Evolutionary conservation across 2,888 invertebrate species (phyloP).

Genomic region (Colletes collaris): DNA sequence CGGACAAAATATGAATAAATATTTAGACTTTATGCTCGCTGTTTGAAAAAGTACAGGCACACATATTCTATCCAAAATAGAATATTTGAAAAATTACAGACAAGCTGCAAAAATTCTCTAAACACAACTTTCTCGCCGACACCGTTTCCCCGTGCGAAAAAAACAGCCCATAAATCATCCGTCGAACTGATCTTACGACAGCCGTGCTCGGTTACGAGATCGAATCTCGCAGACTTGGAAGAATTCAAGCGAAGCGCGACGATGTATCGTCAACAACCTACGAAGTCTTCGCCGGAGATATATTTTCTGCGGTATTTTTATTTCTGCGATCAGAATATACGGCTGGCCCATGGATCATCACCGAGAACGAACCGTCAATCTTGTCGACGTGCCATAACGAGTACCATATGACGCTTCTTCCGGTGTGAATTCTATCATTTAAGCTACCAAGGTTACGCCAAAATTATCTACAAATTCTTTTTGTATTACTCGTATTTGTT

Average conservation of each 20-base stretch:
- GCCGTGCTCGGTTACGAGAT: neutral
- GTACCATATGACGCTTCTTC: slow-evolving; percentile 30
- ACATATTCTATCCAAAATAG: no score
- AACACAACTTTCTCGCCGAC: no score
- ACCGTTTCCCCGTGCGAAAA: neutral
- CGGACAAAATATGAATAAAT: no score
- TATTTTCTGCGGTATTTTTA: neutral
- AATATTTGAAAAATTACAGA: no score
- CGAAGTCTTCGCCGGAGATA: neutral
- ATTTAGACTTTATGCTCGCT: no score
- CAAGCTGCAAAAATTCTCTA: neutral
- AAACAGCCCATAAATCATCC: slow-evolving; percentile 11
- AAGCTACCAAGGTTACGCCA: neutral
- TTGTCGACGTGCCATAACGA: slow-evolving; percentile 20
- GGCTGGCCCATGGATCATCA: neutral
- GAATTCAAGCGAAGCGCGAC: neutral
- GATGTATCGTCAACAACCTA: neutral
- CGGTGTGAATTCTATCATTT: neutral
- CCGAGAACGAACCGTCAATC: slow-evolving; percentile 1
- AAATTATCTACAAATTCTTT: slow-evolving; percentile 1
- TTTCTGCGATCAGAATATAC: no score
- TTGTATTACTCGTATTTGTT: neutral
- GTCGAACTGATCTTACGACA: neutral
- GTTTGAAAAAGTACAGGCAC: no score
- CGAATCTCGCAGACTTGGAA: neutral